These are phyloP conservation scores for Cephus runcator DNA, from an alignment of 2,888 invertebrate genomes.

Conservation along the genomic window DNA sequence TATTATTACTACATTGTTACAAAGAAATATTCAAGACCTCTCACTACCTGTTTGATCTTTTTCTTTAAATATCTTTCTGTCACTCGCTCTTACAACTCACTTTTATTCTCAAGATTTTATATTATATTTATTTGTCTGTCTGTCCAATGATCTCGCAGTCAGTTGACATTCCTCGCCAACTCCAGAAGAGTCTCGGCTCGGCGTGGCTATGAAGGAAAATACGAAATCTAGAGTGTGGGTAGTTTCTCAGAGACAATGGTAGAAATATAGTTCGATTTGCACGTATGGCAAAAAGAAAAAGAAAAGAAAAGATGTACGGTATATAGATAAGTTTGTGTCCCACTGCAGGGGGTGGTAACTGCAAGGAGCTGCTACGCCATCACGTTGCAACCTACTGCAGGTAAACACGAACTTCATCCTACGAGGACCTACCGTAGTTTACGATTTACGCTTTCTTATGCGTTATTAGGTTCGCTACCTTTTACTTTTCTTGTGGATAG, in stretches of 20 bases:
- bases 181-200: not conserved
- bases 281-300: constrained; percentile 12
- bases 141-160: not conserved
- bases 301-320: constrained; percentile 52
- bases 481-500: constrained; percentile 48
- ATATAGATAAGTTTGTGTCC: constrained; percentile 67
- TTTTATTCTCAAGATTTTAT: not conserved
- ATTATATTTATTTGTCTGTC: not conserved
- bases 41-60: not conserved
- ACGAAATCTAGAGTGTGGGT: not conserved
- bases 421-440: constrained; percentile 63
- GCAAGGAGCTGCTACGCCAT: constrained; percentile 65
- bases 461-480: constrained; percentile 25
- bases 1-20: not conserved
- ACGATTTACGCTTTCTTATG: constrained; percentile 56
- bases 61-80: not conserved
- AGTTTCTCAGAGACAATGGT: not conserved
- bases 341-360: constrained; percentile 66
- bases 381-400: constrained; percentile 65
- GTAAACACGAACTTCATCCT: constrained; percentile 66
- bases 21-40: not conserved
- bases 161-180: not conserved
- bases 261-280: constrained; percentile 1
- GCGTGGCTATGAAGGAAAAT: not conserved
- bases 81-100: not conserved